A percentile compares a stretch with the other conserved stretches of the same genome.
phyloP scores from a whole-genome alignment of 2,797 vertebrate genomes.

The Knipowitschia caucasica region DNA sequence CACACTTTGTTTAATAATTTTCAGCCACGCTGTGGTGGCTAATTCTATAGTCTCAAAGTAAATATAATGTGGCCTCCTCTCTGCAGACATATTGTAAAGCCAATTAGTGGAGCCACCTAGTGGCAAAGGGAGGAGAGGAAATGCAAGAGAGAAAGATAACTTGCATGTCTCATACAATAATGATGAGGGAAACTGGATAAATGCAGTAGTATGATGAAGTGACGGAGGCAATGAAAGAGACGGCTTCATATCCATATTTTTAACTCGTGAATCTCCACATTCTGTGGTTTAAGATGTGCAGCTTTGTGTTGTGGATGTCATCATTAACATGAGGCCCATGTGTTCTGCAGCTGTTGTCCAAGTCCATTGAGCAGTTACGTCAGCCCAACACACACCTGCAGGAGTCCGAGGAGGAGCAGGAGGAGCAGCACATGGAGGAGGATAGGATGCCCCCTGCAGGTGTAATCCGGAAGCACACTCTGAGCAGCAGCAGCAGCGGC shows the following conservation, averaged over 20 bases:
- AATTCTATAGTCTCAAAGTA: constrained; percentile 59
- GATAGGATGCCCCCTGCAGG: constrained; percentile 81
- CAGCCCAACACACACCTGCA: constrained; percentile 90
- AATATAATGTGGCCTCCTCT: constrained; percentile 63
- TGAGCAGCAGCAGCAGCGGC: constrained; percentile 78
- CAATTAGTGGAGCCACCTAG: constrained; percentile 50
- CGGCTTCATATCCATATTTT: neutral
- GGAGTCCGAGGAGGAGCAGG: constrained; percentile 91
- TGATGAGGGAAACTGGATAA: neutral
- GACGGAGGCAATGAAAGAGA: too few relatives aligned
- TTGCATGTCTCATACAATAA: too few relatives aligned
- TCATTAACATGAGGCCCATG: constrained; percentile 39
- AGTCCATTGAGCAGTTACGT: constrained; percentile 96
- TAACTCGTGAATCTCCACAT: neutral
- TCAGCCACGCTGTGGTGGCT: constrained; percentile 59
- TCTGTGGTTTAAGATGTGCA: constrained; percentile 11
- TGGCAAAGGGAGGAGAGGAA: constrained; percentile 26
- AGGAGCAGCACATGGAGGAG: constrained; percentile 82
- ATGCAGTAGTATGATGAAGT: neutral
- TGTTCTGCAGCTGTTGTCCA: constrained; percentile 91
- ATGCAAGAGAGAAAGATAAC: neutral
- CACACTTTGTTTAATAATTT: constrained; percentile 53
- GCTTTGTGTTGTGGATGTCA: constrained; percentile 18
- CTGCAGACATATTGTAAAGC: constrained; percentile 42
- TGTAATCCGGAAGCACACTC: constrained; percentile 79